Evolutionary conservation across 2,113 vertebrate genomes (phyloP).

Genomic region (Vidua macroura): DNA sequence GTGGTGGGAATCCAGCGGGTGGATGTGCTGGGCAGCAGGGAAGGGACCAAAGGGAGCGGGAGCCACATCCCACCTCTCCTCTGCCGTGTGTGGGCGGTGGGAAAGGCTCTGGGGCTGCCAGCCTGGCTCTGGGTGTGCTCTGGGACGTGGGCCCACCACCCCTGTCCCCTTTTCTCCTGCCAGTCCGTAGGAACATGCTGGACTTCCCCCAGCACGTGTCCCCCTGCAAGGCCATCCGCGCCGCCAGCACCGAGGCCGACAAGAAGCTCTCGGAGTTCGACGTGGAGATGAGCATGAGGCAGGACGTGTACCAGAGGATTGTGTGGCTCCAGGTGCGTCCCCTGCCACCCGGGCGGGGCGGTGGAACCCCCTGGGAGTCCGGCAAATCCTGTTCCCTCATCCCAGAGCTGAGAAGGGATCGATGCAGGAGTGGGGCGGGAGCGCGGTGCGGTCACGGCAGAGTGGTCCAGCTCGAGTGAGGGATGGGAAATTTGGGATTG

Average conservation of each 20-base stretch:
- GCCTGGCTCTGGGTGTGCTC: background rate
- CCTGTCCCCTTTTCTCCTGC: background rate
- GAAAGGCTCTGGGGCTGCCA: background rate
- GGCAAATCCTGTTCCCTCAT: accelerated
- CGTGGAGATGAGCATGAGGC: constrained; percentile 98
- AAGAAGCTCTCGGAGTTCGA: constrained; percentile 94
- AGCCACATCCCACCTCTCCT: background rate
- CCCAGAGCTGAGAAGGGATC: background rate
- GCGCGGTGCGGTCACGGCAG: accelerated
- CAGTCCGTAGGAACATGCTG: constrained; percentile 91
- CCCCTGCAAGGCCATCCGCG: constrained; percentile 82
- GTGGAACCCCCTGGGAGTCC: background rate
- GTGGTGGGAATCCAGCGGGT: accelerated
- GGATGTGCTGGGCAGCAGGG: background rate
- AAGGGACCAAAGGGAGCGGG: accelerated
- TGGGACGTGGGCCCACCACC: accelerated
- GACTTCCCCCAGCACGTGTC: constrained; percentile 98
- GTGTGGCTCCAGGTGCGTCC: constrained; percentile 86
- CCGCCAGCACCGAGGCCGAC: constrained; percentile 91
- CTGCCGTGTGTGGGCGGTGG: background rate
- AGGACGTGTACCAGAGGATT: constrained; percentile 90
- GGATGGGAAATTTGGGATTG: background rate
- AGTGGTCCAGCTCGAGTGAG: background rate
- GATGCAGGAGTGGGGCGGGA: accelerated
- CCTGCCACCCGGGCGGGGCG: accelerated